Base-by-base conservation (phyloP, 2,113 vertebrate genomes). In the Syngnathus scovelli region DNA sequence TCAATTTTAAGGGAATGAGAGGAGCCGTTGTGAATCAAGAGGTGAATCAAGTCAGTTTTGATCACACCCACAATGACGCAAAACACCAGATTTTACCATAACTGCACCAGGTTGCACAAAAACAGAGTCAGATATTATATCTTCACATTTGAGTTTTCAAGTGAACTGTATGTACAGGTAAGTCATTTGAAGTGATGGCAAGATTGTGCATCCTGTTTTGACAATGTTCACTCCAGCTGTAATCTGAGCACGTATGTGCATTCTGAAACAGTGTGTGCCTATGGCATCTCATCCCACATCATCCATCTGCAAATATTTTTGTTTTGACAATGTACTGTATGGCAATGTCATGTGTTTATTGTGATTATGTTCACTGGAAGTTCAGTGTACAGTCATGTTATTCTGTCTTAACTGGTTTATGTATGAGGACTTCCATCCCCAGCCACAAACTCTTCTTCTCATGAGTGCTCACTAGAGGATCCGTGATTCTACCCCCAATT, bases 371-470 rank as follows among this genome's bases (percentile, higher is more conserved):
- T 16, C 27, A 33, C 36, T 41, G 9, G 64, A 72, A 46, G 70
- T 69, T 74, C 66, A 68, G 5, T 43, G 61, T 36, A 71, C 61
- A 71, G 64, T 54, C 55, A 23, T 78, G 23, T 76, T 83, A 46
- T 78, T 76, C 19, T 38, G n/a, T 66, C 38, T 72, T 55, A 77
- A 55, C 59, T 9, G 56, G 37, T 60, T 27, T 46, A 5, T 52
- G 2, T 65, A 27, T 41, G 13, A 71, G 48, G 61, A 70, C 43
- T 9, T 39, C 12, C n/a, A 15, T 9, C 60, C 60, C 27, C 7
- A 33, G 18, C 11, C 36, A 15, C 38, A 66, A 33, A 49, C 55
- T 70, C 43, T 41, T 46, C 62, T 21, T 13, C 43, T 7, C 0
- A 18, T 37, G n/a, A 36, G 41, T 13, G 59, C 16, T 68, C 18